Conservation (phyloP, 2,797 vertebrate species). For the Lithobates pipiens region DNA sequence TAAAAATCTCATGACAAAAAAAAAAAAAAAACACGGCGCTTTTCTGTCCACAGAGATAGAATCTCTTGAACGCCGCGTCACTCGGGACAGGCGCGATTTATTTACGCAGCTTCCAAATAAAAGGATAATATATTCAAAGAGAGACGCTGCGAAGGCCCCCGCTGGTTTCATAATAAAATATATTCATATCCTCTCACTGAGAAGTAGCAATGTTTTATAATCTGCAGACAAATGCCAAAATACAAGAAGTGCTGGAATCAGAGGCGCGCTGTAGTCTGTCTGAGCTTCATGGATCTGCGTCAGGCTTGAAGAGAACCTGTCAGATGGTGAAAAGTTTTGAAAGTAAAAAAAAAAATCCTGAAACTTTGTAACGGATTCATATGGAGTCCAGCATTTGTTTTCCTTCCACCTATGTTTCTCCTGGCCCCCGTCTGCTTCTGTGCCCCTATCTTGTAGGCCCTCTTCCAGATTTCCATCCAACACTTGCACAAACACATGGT, state of each 20-base stretch:
- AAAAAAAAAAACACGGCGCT: background rate
- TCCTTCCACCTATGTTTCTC: no score
- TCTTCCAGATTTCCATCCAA: no score
- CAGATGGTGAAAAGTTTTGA: background rate
- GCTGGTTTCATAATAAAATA: background rate
- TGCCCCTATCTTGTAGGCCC: no score
- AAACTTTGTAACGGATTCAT: no score
- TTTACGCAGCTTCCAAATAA: conserved; percentile 13
- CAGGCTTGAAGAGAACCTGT: background rate
- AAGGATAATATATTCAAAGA: background rate
- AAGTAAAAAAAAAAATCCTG: background rate
- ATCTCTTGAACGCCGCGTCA: background rate
- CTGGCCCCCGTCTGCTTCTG: no score
- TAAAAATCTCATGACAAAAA: conserved; percentile 53
- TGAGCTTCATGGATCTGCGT: background rate
- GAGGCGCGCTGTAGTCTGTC: background rate
- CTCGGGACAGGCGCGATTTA: background rate
- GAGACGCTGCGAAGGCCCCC: background rate
- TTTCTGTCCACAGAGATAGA: background rate
- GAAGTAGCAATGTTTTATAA: background rate
- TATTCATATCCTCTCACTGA: background rate
- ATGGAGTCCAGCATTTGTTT: no score
- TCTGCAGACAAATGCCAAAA: background rate
- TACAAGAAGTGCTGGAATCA: background rate
- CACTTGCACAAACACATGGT: no score